Conservation (phyloP, 2,888 invertebrate species). For the Nemoura dubitans region DNA sequence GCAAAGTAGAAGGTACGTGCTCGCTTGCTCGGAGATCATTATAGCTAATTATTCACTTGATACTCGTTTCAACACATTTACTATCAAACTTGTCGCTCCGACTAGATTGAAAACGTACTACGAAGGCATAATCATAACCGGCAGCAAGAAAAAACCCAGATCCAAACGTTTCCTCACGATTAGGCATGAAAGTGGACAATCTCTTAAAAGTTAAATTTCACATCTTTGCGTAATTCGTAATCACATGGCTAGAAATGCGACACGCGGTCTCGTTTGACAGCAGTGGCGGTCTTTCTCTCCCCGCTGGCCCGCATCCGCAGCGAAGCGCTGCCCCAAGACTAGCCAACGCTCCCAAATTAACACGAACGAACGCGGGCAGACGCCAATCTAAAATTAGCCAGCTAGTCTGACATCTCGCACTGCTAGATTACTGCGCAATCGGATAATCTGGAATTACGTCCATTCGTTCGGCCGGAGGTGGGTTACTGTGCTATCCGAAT, state of each 20-base stretch:
- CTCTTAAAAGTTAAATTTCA: background rate
- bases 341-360: background rate
- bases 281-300: background rate
- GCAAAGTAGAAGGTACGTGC: conserved; percentile 89
- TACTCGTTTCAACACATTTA: conserved; percentile 23
- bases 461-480: background rate
- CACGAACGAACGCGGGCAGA: background rate
- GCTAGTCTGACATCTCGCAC: background rate
- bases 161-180: background rate
- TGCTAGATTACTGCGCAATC: background rate
- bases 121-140: background rate
- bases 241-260: background rate
- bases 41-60: conserved; percentile 18
- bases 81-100: background rate
- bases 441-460: background rate
- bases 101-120: background rate
- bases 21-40: conserved; percentile 28
- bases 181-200: background rate
- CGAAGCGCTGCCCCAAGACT: background rate
- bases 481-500: conserved; percentile 29
- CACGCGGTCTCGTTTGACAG: background rate
- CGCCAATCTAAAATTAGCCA: background rate
- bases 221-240: background rate
- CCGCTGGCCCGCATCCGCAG: background rate
- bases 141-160: background rate